phyloP scores from a whole-genome alignment of 2,797 vertebrate species.

The Salarias fasciatus region DNA sequence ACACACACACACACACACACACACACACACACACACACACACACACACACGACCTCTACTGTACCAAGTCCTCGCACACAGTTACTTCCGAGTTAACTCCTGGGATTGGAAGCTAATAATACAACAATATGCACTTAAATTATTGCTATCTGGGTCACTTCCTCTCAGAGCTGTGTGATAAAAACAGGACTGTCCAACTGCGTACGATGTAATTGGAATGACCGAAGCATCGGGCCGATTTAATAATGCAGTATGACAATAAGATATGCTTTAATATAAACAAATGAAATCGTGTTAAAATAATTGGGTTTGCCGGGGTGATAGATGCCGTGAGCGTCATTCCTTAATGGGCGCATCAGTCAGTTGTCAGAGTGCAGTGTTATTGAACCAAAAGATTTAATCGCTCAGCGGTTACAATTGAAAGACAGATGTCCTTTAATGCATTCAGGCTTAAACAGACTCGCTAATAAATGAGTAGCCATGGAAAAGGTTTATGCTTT shows the following conservation, averaged over 20 bases:
- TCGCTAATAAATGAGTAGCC: constrained; percentile 20
- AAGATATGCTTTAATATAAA: constrained; percentile 63
- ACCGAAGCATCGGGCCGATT: constrained; percentile 54
- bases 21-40: constrained; percentile 1
- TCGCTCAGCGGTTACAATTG: constrained; percentile 26
- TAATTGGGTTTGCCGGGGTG: constrained; percentile 59
- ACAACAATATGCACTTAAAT: constrained; percentile 50
- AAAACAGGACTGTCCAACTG: constrained; percentile 62
- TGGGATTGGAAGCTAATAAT: constrained; percentile 36
- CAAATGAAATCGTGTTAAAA: constrained; percentile 68
- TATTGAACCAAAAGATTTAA: constrained; percentile 51
- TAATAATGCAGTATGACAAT: constrained; percentile 63
- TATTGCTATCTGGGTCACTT: constrained; percentile 57
- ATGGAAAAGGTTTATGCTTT: constrained; percentile 10
- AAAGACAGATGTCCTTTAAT: constrained; percentile 45
- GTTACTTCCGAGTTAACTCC: constrained; percentile 36
- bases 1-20: background rate
- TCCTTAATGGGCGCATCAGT: constrained; percentile 44
- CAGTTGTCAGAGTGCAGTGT: constrained; percentile 22
- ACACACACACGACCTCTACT: constrained; percentile 8
- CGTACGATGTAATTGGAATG: constrained; percentile 61
- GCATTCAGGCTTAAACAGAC: constrained; percentile 56
- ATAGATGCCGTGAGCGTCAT: constrained; percentile 36
- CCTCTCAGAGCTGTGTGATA: constrained; percentile 60
- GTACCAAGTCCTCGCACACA: background rate